Evolutionary conservation across 2,113 vertebrate species (phyloP), one percentile per base, ranked within the genome.

Genomic region (Ptilonorhynchus violaceus): DNA sequence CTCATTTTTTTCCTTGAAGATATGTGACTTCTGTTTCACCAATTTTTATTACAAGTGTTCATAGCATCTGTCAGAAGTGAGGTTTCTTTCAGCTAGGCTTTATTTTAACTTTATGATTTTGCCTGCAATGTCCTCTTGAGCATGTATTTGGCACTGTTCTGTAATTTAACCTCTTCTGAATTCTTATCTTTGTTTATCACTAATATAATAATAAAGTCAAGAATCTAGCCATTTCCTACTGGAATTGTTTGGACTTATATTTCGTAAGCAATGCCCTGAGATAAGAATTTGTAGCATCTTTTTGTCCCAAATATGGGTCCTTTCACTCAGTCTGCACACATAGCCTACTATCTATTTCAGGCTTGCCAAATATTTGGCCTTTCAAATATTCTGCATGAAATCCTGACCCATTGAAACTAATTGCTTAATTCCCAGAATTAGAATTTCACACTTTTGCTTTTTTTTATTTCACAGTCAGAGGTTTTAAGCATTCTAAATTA

Each of bases 61-160:
- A 46, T 15, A 82, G 3, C 30, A 89, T 58, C 76, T 92, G 28
- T 87, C 52, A 88, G 80, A 89, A 92, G 21, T 16, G 60, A 85
- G 35, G 27, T 86, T 96, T 96, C 44, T 55, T 86, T 96, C 28
- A 84, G 46, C 30, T 94, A 72, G 89, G 66, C 11, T 93, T 85
- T 63, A 23, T 75, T 92, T 88, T 94, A 66, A 55, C 24, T 76
- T 84, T 69, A 83, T 50, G 33, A 23, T 89, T 76, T 94, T 88
- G 22, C 8, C 7, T 78, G 31, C 81, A 73, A 25, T 31, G 35
- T 66, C 49, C 59, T 89, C 46, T 75, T 82, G 47, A 93, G 64
- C 41, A 47, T 42, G 9, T 76, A 74, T 94, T 97, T 96, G 74
- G 14, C 46, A 66, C 9, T 74, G 68, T 58, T 94, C 19, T 55